A percentile compares a stretch with the other conserved stretches of the same genome.
These are phyloP conservation scores for Tupiocoris notatus DNA, from an alignment of 2,888 invertebrate genomes.

Conservation along the genomic window DNA sequence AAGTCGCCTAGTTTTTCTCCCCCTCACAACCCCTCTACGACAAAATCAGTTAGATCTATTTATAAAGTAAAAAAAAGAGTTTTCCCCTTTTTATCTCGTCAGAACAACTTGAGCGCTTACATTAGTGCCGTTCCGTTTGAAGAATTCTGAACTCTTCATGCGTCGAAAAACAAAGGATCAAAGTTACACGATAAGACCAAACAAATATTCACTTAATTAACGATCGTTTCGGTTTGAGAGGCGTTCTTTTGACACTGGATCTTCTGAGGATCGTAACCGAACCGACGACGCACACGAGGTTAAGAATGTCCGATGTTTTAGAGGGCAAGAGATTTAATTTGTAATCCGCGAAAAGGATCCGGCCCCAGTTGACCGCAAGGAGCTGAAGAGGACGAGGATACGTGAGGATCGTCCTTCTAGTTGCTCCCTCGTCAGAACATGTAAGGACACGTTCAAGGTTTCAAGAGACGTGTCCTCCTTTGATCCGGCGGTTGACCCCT, in stretches of 20 bases:
- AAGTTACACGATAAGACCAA: too few species aligned
- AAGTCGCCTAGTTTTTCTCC: too few species aligned
- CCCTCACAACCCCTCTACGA: too few species aligned
- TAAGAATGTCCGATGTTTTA: background rate
- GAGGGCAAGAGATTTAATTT: constrained; percentile 43
- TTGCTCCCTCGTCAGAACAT: background rate
- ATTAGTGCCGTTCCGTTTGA: too few species aligned
- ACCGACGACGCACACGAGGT: background rate
- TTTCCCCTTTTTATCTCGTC: too few species aligned
- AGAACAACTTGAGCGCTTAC: too few species aligned
- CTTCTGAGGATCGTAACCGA: background rate
- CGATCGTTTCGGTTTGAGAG: too few species aligned
- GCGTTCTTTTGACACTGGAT: background rate
- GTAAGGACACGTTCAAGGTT: constrained; percentile 16
- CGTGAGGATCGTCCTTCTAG: background rate
- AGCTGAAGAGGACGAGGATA: constrained; percentile 16
- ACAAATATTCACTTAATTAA: too few species aligned
- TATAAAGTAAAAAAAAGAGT: too few species aligned
- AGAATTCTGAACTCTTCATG: too few species aligned
- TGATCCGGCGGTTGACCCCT: constrained; percentile 42
- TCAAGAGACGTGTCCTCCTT: constrained; percentile 26
- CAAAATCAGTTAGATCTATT: too few species aligned
- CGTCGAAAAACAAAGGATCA: too few species aligned
- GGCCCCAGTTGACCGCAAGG: background rate
- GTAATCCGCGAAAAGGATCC: constrained; percentile 23